Evolutionary conservation across 2,797 vertebrate species (phyloP), one percentile per base, ranked within the genome.

Genomic region (Microcaecilia unicolor): DNA sequence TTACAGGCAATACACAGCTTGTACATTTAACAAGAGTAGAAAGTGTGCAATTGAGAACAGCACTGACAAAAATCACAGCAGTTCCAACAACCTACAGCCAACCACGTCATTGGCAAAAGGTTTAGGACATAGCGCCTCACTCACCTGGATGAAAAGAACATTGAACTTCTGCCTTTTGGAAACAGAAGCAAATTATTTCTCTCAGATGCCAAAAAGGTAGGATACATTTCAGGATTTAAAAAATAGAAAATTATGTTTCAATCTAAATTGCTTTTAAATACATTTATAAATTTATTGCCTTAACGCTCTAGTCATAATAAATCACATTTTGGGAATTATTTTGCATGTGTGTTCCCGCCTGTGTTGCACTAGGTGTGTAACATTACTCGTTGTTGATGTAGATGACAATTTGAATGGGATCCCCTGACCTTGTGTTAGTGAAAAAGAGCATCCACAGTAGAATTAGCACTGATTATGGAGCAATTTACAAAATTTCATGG

Each of bases 201-300:
- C 64, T 76, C 66, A n/a, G n/a, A 58, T 54, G 66, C 72, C 69
- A 80, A 76, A 76, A 80, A 74, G 62, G 61, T 64, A 62, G 64
- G 66, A 75, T 69, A 67, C 65, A 65, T 74, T 69, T 59, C 46
- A 69, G 70, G 75, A 62, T 73, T 64, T 21, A 82, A 80, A 81
- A 81, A 81, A 62, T 73, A 70, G 66, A 76, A 78, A 74, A 64
- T 55, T 70, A 71, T 61, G 59, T 79, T 80, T 80, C 80, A 81
- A 80, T 80, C 76, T 81, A 81, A 78, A 71, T 70, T 71, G 66
- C 61, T 67, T 70, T 72, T 64, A 35, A 62, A 56, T 19, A 27
- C 44, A 48, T 59, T 70, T 64, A 79, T 72, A 80, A 81, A 83
- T 64, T 6, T 57, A 41, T 68, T 72, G 56, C 73, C 71, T n/a